Percentiles rank a stretch among this genome's conserved stretches.
These are phyloP conservation scores for Scytalopus superciliaris DNA, from an alignment of 2,113 vertebrate genomes.

Conservation along the genomic window DNA sequence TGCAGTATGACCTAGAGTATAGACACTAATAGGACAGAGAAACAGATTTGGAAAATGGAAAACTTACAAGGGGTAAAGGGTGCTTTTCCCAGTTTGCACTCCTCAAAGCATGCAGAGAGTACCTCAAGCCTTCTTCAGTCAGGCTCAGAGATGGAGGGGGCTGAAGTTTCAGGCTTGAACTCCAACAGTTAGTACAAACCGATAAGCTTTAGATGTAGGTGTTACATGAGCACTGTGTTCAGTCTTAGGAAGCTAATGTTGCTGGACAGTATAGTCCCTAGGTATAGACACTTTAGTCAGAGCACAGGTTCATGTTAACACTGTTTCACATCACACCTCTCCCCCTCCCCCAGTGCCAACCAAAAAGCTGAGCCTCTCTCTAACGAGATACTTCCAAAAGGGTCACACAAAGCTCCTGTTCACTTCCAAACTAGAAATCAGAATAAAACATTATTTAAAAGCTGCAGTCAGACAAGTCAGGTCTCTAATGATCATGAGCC, in stretches of 20 bases:
- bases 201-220: not conserved
- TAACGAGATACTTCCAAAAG: not conserved
- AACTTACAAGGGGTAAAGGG: not conserved
- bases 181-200: not conserved
- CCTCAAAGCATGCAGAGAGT: not conserved
- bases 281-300: not conserved
- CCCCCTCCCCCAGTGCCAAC: not conserved
- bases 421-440: not conserved
- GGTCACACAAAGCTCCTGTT: not conserved
- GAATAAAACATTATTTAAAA: not conserved
- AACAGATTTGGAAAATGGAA: not conserved
- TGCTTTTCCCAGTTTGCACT: not conserved
- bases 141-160: not conserved
- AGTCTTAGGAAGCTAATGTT: not conserved
- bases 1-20: not conserved
- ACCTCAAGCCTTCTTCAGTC: fast-evolving
- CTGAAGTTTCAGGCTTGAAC: not conserved
- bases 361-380: not conserved
- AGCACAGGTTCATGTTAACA: not conserved
- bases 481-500: not conserved
- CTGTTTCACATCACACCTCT: not conserved
- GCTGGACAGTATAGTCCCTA: not conserved
- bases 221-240: fast-evolving
- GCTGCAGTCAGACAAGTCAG: not conserved
- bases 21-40: not conserved